Percentiles rank a stretch among this genome's conserved stretches.
phyloP scores from a whole-genome alignment of 2,797 vertebrate genomes.

The Loris lydekkerianus region DNA sequence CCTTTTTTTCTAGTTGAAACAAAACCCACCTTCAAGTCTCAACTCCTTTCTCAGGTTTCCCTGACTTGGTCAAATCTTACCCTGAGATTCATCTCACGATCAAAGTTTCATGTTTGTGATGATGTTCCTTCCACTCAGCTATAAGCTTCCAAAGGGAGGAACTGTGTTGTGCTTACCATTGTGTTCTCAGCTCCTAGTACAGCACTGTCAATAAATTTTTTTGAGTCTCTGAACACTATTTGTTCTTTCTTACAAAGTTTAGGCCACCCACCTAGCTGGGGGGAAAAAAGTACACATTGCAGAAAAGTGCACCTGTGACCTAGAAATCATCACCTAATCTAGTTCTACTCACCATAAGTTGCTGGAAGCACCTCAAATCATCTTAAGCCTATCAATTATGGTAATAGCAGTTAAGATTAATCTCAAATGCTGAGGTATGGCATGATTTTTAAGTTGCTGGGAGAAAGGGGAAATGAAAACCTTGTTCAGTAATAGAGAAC shows the following conservation, averaged over 20 bases:
- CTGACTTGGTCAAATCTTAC: background rate
- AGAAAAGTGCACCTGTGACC: background rate
- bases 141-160: background rate
- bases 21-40: background rate
- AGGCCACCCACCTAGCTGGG: background rate
- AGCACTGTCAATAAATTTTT: slow-evolving; percentile 40
- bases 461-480: background rate
- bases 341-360: background rate
- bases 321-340: background rate
- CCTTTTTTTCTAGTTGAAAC: background rate
- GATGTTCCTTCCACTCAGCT: background rate
- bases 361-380: background rate
- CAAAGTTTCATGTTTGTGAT: background rate
- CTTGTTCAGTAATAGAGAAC: background rate
- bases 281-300: background rate
- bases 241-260: background rate
- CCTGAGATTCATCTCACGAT: background rate
- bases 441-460: background rate
- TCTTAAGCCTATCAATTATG: background rate
- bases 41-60: background rate
- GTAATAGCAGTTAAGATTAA: background rate
- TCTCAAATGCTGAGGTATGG: background rate
- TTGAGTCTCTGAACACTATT: background rate
- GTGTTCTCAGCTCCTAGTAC: background rate
- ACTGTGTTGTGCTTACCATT: background rate